These are phyloP conservation scores for Quadroppia sp. DNA, from an alignment of 2,888 invertebrate species.

Conservation along the genomic window DNA sequence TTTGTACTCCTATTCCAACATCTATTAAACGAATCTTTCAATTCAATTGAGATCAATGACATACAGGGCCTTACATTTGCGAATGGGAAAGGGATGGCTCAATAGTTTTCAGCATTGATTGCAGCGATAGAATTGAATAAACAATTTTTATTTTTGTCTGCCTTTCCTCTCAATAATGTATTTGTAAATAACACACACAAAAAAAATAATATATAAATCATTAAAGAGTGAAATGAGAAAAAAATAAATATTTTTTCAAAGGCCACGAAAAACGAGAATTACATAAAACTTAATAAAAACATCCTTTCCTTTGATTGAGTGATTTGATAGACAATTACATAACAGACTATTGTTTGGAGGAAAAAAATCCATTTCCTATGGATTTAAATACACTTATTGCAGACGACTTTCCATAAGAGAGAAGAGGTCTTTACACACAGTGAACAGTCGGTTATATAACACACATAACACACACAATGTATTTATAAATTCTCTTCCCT, in stretches of 20 bases:
- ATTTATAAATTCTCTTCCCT: no score
- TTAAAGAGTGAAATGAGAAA: no score
- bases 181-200: not conserved
- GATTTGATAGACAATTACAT: not conserved
- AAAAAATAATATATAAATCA: not conserved
- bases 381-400: not conserved
- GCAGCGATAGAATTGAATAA: not conserved
- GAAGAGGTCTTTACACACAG: no score
- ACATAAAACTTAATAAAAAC: not conserved
- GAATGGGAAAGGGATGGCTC: not conserved
- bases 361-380: not conserved
- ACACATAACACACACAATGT: no score
- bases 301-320: slow-evolving; percentile 6
- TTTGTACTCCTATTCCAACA: not conserved
- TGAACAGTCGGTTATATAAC: no score
- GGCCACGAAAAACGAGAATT: not conserved
- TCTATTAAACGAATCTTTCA: slow-evolving; percentile 6
- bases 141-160: not conserved
- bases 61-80: not conserved
- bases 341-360: not conserved
- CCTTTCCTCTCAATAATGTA: not conserved
- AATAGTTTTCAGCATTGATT: not conserved
- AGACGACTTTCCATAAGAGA: not conserved
- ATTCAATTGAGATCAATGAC: slow-evolving; percentile 23
- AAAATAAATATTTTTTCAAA: no score